phyloP scores from a whole-genome alignment of 2,888 invertebrate genomes.

The Lithosia quadra region DNA sequence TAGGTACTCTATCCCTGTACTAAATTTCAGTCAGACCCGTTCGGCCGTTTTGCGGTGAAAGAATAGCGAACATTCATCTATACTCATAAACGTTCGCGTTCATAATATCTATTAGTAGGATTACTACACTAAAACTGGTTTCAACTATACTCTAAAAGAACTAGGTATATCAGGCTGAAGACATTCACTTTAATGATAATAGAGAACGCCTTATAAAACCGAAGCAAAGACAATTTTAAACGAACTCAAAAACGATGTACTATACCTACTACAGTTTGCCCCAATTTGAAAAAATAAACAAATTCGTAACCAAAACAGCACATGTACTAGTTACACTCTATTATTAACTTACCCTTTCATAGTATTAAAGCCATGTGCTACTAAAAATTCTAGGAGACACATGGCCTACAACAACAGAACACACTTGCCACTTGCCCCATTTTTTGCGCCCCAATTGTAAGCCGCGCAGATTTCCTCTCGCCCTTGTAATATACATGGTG shows the following conservation, averaged over 20 bases:
- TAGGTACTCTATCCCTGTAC: too few relatives aligned
- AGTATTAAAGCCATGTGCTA: background rate
- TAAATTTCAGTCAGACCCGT: too few relatives aligned
- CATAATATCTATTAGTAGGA: too few relatives aligned
- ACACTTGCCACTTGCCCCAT: conserved; percentile 23
- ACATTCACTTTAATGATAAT: too few relatives aligned
- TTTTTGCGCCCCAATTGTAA: conserved; percentile 37
- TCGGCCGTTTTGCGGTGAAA: too few relatives aligned
- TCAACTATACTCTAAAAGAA: background rate
- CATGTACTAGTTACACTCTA: background rate
- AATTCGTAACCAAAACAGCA: background rate
- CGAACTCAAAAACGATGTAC: too few relatives aligned
- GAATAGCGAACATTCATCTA: too few relatives aligned
- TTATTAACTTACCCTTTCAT: background rate
- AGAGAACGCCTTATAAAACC: background rate
- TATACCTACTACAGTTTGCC: background rate
- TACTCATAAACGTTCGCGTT: too few relatives aligned
- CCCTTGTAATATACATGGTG: conserved; percentile 50
- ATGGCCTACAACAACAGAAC: conserved; percentile 27
- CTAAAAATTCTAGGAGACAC: conserved; percentile 15
- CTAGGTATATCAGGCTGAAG: background rate
- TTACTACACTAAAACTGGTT: background rate
- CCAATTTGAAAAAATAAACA: background rate
- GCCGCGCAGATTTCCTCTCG: conserved; percentile 47
- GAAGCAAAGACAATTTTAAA: background rate